Conservation (phyloP, 2,797 vertebrate species). For the Danio kyathit region DNA sequence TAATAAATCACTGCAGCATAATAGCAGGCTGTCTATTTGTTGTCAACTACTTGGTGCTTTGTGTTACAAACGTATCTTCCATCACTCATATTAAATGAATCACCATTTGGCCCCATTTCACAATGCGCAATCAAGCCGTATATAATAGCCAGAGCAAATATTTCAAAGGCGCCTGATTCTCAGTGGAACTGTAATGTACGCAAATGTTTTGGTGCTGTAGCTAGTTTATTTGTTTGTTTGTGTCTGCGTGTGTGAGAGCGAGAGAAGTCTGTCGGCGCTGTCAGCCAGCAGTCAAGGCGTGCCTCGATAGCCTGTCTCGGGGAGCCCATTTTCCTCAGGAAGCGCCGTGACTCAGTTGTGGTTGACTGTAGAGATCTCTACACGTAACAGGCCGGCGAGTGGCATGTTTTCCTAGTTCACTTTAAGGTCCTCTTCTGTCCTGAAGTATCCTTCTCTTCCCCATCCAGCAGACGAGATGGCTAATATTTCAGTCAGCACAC, state of each 20-base stretch:
- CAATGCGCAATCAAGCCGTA: neutral
- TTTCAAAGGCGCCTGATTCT: slow-evolving; percentile 15
- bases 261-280: slow-evolving; percentile 65
- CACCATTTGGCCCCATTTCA: slow-evolving; percentile 24
- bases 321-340: slow-evolving; percentile 75
- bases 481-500: slow-evolving; percentile 62
- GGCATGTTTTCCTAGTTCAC: slow-evolving; percentile 70
- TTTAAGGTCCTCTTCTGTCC: slow-evolving; percentile 66
- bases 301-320: slow-evolving; percentile 67
- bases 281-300: slow-evolving; percentile 66
- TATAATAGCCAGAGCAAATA: slow-evolving; percentile 1
- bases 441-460: slow-evolving; percentile 60
- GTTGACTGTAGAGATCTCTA: slow-evolving; percentile 67
- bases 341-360: slow-evolving; percentile 80
- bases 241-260: slow-evolving; percentile 58
- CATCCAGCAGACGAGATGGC: slow-evolving; percentile 55
- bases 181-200: neutral
- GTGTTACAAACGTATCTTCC: slow-evolving; percentile 23
- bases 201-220: slow-evolving; percentile 41
- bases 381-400: slow-evolving; percentile 61
- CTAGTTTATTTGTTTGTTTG: slow-evolving; percentile 57
- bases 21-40: slow-evolving; percentile 20
- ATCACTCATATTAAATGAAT: slow-evolving; percentile 20
- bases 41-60: slow-evolving; percentile 28
- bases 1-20: slow-evolving; percentile 24